Percentiles rank a stretch among this genome's conserved stretches.
Evolutionary conservation across 64 coral and sea anemone species (phyloP).

Genomic region (Hydrozoanthus tunicans): DNA sequence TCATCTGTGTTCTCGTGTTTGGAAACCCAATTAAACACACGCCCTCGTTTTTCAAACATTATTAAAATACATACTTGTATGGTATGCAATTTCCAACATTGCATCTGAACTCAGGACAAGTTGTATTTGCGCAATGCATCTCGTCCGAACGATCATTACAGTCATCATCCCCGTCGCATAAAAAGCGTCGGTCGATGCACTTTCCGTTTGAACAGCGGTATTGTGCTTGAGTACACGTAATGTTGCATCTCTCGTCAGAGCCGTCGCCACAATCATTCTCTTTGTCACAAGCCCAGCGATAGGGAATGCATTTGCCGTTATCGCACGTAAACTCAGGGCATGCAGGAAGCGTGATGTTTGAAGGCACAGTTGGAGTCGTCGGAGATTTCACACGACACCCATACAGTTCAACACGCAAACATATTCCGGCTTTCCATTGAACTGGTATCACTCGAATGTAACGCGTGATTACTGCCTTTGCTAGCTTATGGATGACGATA

Average conservation of each 20-base stretch:
- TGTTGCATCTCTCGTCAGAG: constrained; percentile 72
- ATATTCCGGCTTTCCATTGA: constrained; percentile 43
- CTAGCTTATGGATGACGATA: constrained; percentile 56
- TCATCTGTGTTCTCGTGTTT: no score
- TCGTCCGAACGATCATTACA: constrained; percentile 86
- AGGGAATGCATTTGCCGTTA: constrained; percentile 68
- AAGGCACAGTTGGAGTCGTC: not conserved
- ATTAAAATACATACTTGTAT: constrained; percentile 52
- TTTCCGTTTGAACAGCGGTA: constrained; percentile 77
- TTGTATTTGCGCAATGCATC: constrained; percentile 19
- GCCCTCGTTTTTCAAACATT: no score
- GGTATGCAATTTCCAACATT: constrained; percentile 67
- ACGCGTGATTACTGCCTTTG: constrained; percentile 34
- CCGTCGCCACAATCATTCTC: constrained; percentile 75
- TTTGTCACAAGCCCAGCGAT: constrained; percentile 73
- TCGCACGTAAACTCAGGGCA: constrained; percentile 72
- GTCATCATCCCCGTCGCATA: constrained; percentile 88
- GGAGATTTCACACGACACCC: constrained; percentile 37
- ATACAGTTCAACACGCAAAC: constrained; percentile 75
- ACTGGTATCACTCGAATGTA: constrained; percentile 65
- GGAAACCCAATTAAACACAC: no score
- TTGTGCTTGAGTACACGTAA: constrained; percentile 54
- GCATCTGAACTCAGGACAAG: constrained; percentile 71
- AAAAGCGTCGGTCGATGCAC: constrained; percentile 57
- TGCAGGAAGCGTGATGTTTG: constrained; percentile 30